Conservation (phyloP, 2,113 vertebrate species). For the Gracilinanus agilis region DNA sequence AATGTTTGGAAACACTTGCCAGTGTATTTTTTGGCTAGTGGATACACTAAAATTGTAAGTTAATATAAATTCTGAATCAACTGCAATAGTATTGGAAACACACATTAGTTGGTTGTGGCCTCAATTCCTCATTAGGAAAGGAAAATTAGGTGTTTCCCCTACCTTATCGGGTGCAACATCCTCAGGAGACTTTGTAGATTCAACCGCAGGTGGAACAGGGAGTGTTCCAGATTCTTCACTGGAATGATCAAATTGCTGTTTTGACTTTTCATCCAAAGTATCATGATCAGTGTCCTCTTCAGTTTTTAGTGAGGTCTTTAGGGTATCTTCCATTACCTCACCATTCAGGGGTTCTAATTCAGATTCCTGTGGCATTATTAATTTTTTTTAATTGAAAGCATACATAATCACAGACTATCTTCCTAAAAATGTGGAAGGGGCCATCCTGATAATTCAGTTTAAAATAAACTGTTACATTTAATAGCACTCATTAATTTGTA, state of each 20-base stretch:
- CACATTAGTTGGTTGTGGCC: not conserved
- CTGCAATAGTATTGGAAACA: not conserved
- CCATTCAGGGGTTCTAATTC: slow-evolving; percentile 80
- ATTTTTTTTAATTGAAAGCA: slow-evolving; percentile 2
- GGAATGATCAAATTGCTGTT: slow-evolving; percentile 66
- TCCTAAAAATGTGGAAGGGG: not conserved
- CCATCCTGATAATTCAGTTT: not conserved
- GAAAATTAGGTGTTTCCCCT: slow-evolving; percentile 41
- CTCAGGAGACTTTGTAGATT: slow-evolving; percentile 75
- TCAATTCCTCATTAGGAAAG: not conserved
- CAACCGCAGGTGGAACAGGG: slow-evolving; percentile 62
- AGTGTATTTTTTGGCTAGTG: not conserved
- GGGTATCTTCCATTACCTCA: slow-evolving; percentile 75
- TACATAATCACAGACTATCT: not conserved
- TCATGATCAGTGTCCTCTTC: slow-evolving; percentile 73
- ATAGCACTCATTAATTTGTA: not conserved
- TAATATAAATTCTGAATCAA: not conserved
- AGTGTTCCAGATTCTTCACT: slow-evolving; percentile 63
- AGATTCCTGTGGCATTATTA: slow-evolving; percentile 68
- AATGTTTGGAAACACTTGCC: not conserved
- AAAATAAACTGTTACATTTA: not conserved
- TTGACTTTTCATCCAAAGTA: slow-evolving; percentile 65
- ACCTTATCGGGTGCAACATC: slow-evolving; percentile 77
- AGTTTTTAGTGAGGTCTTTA: not conserved
- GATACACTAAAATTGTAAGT: not conserved